Base-by-base conservation (phyloP, 2,113 vertebrate genomes). In the Callocephalon fimbriatum region DNA sequence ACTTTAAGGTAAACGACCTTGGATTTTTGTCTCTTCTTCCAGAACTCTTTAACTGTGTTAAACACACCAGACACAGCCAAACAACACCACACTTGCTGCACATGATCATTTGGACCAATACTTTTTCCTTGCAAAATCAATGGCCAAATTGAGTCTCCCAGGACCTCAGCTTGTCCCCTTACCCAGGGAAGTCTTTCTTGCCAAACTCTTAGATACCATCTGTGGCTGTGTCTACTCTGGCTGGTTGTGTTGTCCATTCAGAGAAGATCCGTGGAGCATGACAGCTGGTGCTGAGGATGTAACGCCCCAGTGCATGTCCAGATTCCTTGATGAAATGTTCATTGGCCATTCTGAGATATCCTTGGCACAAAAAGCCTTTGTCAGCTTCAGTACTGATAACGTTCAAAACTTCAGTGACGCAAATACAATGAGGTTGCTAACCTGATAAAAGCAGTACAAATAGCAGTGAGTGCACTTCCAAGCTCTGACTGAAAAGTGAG, bases 211-310 rank as follows among this genome's bases (percentile, higher is more conserved):
- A 20, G 48, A 35, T n/a, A 7, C 47, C 58, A 14, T 4, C 48
- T 8, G 15, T 27, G 54, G 27, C 38, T 15, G 26, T n/a, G 31
- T 14, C 32, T 26, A 17, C 26, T 1, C 38, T 7, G 26, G 10
- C 15, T 1, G 2, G 40, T 18, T 7, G 26, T 12, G 38, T 23
- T 12, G 14, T 8, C n/a, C 0, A 0, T 32, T 44, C 2, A 1
- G 62, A 71, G 63, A 45, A 53, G 27, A n/a, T 15, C 27, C 2
- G 1, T 25, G 16, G 72, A 35, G 5, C 62, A 35, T 16, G 9
- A 13, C 0, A 3, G 9, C 44, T 21, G 51, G 62, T 25, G 35
- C 50, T 48, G 40, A 40, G 27, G 32, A 56, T 42, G 18, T 12
- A 5, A 47, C 3, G 19, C 5, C 42, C 31, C 16, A 12, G 2